phyloP scores from a whole-genome alignment of 2,113 vertebrate species.

The Symphodus melops region DNA sequence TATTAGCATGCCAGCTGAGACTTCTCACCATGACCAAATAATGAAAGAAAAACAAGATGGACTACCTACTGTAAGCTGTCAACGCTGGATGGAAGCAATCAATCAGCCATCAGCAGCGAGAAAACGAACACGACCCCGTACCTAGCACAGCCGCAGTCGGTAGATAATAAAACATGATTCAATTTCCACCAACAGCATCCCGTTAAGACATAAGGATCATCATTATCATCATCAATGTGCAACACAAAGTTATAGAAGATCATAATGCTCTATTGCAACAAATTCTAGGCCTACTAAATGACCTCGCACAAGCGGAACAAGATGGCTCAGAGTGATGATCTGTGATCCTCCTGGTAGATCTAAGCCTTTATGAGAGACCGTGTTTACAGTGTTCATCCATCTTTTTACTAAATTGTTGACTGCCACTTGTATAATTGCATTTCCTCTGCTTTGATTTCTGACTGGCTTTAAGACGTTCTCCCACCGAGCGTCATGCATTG shows the following conservation, averaged over 20 bases:
- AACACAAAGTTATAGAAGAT: constrained; percentile 22
- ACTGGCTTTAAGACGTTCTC: constrained; percentile 62
- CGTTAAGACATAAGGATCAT: constrained; percentile 18
- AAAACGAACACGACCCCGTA: constrained; percentile 12
- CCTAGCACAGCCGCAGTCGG: constrained; percentile 4
- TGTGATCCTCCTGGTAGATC: constrained; percentile 47
- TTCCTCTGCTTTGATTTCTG: constrained; percentile 63
- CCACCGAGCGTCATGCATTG: constrained; percentile 50
- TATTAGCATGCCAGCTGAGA: constrained; percentile 66
- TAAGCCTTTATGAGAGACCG: constrained; percentile 11
- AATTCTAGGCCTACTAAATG: constrained; percentile 31
- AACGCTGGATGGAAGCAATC: constrained; percentile 61
- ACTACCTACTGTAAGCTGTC: constrained; percentile 69
- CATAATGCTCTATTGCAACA: constrained; percentile 17
- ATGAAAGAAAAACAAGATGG: constrained; percentile 69
- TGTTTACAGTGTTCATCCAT: constrained; percentile 27
- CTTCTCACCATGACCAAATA: constrained; percentile 54
- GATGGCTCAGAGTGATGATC: constrained; percentile 25
- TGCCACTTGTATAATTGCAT: constrained; percentile 66
- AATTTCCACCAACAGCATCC: background rate
- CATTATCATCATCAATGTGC: constrained; percentile 6
- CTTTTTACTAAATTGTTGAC: constrained; percentile 60
- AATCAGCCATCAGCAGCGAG: constrained; percentile 59
- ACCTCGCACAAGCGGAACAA: constrained; percentile 38
- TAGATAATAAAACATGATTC: constrained; percentile 33